Conservation (phyloP, 2,888 invertebrate species). For the Phanerotoma sp. region DNA sequence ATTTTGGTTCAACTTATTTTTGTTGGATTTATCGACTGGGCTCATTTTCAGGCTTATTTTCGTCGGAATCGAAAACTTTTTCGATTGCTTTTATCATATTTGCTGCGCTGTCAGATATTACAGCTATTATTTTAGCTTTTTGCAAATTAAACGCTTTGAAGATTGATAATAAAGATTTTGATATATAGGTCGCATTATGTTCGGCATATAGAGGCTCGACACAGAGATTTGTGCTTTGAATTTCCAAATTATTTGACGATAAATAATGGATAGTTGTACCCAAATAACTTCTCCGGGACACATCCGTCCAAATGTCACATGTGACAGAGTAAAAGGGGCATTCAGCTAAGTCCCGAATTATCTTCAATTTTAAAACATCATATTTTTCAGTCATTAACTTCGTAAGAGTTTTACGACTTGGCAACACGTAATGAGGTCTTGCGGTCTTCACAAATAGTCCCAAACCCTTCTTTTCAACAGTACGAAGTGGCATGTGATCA, state of each 20-base stretch:
- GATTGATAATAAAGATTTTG: neutral
- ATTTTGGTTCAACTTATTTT: slow-evolving; percentile 15
- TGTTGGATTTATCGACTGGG: no score
- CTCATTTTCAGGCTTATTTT: no score
- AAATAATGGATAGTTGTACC: slow-evolving; percentile 31
- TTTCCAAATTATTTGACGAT: neutral
- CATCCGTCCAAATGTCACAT: slow-evolving; percentile 31
- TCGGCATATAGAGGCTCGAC: neutral
- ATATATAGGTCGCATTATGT: neutral
- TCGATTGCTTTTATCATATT: slow-evolving; percentile 22
- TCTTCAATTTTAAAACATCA: slow-evolving; percentile 15
- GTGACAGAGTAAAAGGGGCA: slow-evolving; percentile 17
- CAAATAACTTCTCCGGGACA: slow-evolving; percentile 27
- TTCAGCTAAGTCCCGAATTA: slow-evolving; percentile 6
- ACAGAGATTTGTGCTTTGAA: neutral
- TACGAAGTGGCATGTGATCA: slow-evolving; percentile 29
- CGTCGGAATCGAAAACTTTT: no score
- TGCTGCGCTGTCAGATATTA: slow-evolving; percentile 27
- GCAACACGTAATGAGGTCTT: slow-evolving; percentile 31
- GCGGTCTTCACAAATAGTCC: slow-evolving; percentile 30
- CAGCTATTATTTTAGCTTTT: neutral
- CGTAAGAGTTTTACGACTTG: slow-evolving; percentile 28
- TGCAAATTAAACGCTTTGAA: neutral
- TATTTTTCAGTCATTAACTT: slow-evolving; percentile 19
- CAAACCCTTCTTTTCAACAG: slow-evolving; percentile 33